Evolutionary conservation across 1,140 invertebrate genomes (phyloP).

Genomic region (Heliconius himera): DNA sequence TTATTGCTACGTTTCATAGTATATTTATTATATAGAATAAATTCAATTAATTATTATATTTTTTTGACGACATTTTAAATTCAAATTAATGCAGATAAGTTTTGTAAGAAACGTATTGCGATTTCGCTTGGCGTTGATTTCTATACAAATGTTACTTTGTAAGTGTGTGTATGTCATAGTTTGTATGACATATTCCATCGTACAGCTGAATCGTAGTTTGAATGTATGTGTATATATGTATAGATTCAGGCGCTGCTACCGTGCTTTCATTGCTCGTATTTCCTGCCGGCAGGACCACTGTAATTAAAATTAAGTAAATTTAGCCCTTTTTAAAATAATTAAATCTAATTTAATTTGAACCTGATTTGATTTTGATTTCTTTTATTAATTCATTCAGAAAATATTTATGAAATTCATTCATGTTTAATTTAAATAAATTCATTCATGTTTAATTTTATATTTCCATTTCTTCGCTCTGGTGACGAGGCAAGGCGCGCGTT

Average conservation of each 20-base stretch:
- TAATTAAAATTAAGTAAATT: neutral
- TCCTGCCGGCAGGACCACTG: neutral
- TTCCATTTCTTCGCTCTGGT: too few relatives aligned
- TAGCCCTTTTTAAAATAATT: neutral
- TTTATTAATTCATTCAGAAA: too few relatives aligned
- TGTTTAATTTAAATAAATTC: too few relatives aligned
- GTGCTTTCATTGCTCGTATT: neutral
- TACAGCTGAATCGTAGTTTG: neutral
- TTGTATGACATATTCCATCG: neutral
- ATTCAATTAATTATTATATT: neutral
- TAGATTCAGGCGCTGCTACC: neutral
- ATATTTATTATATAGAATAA: neutral
- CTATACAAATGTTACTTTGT: neutral
- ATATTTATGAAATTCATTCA: too few relatives aligned
- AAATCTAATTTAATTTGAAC: too few relatives aligned
- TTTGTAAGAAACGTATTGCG: neutral
- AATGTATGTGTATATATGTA: neutral
- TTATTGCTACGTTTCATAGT: constrained; percentile 22
- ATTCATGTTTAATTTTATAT: too few relatives aligned
- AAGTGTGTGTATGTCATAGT: neutral
- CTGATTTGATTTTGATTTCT: too few relatives aligned
- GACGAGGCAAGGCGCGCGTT: too few relatives aligned
- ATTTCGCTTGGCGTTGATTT: neutral
- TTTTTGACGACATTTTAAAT: neutral
- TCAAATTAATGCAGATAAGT: neutral